A percentile compares a stretch with the other conserved stretches of the same genome.
These are phyloP conservation scores for Empidonax alnorum DNA, from an alignment of 2,113 vertebrate genomes.

Conservation along the genomic window DNA sequence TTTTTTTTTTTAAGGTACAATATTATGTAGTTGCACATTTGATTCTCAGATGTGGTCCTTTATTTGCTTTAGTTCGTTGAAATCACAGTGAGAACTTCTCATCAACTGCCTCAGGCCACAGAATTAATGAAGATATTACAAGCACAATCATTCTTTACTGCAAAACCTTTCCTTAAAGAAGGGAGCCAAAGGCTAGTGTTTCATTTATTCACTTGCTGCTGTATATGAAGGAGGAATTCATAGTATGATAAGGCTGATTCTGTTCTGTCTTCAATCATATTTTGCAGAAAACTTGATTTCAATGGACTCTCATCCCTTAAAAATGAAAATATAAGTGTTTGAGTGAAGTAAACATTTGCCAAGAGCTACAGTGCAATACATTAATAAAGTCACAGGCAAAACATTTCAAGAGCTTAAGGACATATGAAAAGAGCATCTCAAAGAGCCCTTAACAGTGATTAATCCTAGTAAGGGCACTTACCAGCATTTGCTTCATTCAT, in stretches of 20 bases:
- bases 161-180: conserved; percentile 56
- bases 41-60: conserved; percentile 77
- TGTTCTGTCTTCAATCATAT: conserved; percentile 96
- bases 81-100: conserved; percentile 84
- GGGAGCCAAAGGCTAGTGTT: conserved; percentile 29
- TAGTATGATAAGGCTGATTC: conserved; percentile 98
- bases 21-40: conserved; percentile 70
- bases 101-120: conserved; percentile 76
- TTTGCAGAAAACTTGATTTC: conserved; percentile 91
- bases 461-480: background rate
- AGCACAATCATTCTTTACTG: conserved; percentile 57
- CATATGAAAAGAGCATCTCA: background rate
- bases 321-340: conserved; percentile 50
- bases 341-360: background rate
- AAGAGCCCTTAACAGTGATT: background rate
- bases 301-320: conserved; percentile 91
- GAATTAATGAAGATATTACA: conserved; percentile 69
- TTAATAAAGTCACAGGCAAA: background rate
- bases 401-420: background rate
- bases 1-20: conserved; percentile 76
- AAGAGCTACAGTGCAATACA: background rate
- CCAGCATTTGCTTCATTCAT: background rate
- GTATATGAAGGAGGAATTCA: conserved; percentile 95
- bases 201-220: conserved; percentile 97
- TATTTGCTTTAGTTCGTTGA: conserved; percentile 79